Evolutionary conservation across 2,888 invertebrate genomes (phyloP).

Genomic region (Drosophila mercatorum): DNA sequence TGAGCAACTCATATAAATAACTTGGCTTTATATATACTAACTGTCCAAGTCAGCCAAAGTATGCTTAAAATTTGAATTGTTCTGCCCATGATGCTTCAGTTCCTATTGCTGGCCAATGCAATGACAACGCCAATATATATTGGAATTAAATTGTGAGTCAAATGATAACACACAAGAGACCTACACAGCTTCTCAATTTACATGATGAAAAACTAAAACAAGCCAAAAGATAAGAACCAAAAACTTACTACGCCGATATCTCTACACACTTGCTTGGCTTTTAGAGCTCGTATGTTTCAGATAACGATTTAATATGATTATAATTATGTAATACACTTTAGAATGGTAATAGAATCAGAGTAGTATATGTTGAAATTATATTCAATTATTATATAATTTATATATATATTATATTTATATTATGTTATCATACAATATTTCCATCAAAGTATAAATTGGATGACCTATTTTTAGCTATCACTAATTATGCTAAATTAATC

Average conservation of each 20-base stretch:
- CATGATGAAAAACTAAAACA: slow-evolving; percentile 31
- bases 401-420: too few species aligned
- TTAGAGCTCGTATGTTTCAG: too few species aligned
- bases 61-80: slow-evolving; percentile 32
- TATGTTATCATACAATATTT: too few species aligned
- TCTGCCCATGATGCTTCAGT: slow-evolving; percentile 41
- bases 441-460: too few species aligned
- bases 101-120: slow-evolving; percentile 9
- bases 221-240: background rate
- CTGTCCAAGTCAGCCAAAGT: slow-evolving; percentile 41
- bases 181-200: slow-evolving; percentile 51
- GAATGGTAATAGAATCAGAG: too few species aligned
- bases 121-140: slow-evolving; percentile 35
- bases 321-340: too few species aligned
- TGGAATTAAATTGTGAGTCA: slow-evolving; percentile 3
- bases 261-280: background rate
- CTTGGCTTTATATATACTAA: slow-evolving; percentile 36
- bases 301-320: too few species aligned
- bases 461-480: too few species aligned
- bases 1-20: background rate
- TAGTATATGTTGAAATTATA: too few species aligned
- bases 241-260: background rate
- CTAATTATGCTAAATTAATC: too few species aligned
- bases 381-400: too few species aligned
- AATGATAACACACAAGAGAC: slow-evolving; percentile 12